Evolutionary conservation across 2,888 invertebrate genomes (phyloP), one percentile per base, ranked within the genome.

Genomic region (Daptonema setosum): DNA sequence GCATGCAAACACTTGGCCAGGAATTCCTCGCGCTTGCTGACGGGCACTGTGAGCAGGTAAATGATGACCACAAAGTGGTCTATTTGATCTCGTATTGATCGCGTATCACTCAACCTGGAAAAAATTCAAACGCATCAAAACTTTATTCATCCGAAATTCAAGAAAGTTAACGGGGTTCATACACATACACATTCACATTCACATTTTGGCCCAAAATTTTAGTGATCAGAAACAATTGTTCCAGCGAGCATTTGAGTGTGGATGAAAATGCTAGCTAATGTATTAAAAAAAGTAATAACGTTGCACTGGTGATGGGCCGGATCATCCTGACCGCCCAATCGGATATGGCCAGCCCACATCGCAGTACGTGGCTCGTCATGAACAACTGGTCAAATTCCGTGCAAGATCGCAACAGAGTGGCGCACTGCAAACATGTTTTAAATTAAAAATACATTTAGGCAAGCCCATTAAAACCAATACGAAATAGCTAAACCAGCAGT

Each of bases 51-150:
- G 26, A 67, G 54, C 47, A 66, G 60, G 14, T 60, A 61, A 2
- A 68, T 58, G 54, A 68, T 54, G 11, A 68, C 64, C n/a, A 68
- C 54, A 56, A 65, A 66, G 50, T 63, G 63, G 57, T 68, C 63
- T 3, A 68, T 51, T 53, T 65, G 48, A 30, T 60, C 61, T 55
- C 62, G 55, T n/a, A 61, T 55, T 2, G 63, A 62, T 26, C 60
- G 57, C 1, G 60, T 55, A 43, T 14, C 22, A 20, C 30, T 11
- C n/a, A 41, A 17, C 8, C 28, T 52, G 22, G 8, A 11, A 28
- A 14, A 14, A 17, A 8, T 20, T n/a, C n/a, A n/a, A n/a, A n/a
- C n/a, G n/a, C n/a, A n/a, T n/a, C n/a, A n/a, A n/a, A n/a, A n/a
- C n/a, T n/a, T n/a, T n/a, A n/a, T n/a, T n/a, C n/a, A n/a, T n/a